Base-by-base conservation (phyloP, 2,797 vertebrate genomes). In the Hephaestus fuliginosus region DNA sequence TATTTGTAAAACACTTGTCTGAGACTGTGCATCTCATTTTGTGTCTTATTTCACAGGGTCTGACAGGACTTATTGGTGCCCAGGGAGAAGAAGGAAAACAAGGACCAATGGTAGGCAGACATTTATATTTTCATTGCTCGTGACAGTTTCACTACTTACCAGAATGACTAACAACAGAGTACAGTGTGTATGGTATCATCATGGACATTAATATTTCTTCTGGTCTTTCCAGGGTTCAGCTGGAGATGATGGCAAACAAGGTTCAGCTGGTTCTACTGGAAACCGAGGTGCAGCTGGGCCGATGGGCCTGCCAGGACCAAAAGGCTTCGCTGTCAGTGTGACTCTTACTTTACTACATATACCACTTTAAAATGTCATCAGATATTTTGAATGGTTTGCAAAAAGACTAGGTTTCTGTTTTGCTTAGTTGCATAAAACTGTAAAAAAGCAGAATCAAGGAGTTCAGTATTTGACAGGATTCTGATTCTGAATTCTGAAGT, bases 231-330 rank as follows among this genome's bases (percentile, higher is more conserved):
- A 99, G 98, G 98, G 98, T 69, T 96, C 93, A 67, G 88, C 96
- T 11, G 98, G 98, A 88, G 98, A 99, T 53, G 98, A 99, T 9
- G 98, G 98, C 0, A 96, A 97, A 71, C 96, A 96, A 3, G 98
- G 98, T 22, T 92, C 97, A 46, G 96, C 96, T 2, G 98, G 98
- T 49, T 93, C 98, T 12, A 87, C 91, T 25, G 98, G 98, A 78
- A 95, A 94, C 88, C 93, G 97, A 92, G 98, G 98, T 7, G 75
- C 93, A 71, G 92, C 96, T 51, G 98, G 98, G 56, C 79, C 93
- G 1, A 98, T 99, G 98, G 98, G 98, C 44, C 95, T 97, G 68
- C 96, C 97, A 1, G 98, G 98, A 82, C 97, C 98, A 39, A 99
- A 98, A 95, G 98, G 98, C 74, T 96, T 97, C 30, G 94, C 95